A percentile compares a stretch with the other conserved stretches of the same genome.
Conservation (phyloP, 2,113 vertebrate species). For the Lepus timidus region DNA sequence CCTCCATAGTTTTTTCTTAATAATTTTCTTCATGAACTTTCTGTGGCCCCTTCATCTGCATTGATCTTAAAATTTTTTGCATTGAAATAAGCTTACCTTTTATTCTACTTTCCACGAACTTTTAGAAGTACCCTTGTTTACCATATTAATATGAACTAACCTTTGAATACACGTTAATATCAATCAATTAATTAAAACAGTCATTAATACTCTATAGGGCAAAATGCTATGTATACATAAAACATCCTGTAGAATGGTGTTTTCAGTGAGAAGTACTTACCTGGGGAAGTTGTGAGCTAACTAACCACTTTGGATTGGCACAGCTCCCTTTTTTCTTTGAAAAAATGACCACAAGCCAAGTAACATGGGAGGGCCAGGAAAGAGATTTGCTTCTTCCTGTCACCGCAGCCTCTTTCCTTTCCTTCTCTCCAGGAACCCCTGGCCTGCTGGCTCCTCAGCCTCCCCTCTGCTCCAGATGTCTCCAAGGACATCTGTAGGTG, state of each 20-base stretch:
- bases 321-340: neutral
- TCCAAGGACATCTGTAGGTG: neutral
- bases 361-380: neutral
- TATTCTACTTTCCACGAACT: too few relatives aligned
- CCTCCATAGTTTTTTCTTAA: too few relatives aligned
- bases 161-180: neutral
- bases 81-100: too few relatives aligned
- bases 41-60: too few relatives aligned
- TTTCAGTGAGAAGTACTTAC: neutral
- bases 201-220: neutral
- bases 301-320: neutral
- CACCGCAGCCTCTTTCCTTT: neutral
- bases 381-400: too few relatives aligned
- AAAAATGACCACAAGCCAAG: neutral
- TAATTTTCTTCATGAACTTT: too few relatives aligned
- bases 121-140: too few relatives aligned
- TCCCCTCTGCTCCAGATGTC: neutral
- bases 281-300: neutral
- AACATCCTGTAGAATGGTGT: rapidly evolving
- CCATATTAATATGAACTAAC: neutral
- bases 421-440: neutral
- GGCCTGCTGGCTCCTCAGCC: neutral
- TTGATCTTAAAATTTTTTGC: too few relatives aligned
- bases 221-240: neutral
- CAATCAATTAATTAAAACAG: neutral